Evolutionary conservation across 1,140 invertebrate genomes (phyloP).

Genomic region (Drosophila novamexicana): DNA sequence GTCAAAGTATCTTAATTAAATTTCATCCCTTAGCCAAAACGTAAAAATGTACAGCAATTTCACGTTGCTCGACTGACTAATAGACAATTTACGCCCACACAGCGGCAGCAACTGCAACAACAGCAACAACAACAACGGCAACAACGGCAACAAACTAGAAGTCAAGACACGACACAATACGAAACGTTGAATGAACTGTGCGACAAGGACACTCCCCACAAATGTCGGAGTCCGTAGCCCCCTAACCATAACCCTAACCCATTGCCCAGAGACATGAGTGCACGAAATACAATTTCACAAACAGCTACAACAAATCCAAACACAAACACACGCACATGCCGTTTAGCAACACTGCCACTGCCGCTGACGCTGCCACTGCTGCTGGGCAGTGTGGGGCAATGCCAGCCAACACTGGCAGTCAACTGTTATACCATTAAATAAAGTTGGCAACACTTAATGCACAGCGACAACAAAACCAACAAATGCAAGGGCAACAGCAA

Average conservation of each 20-base stretch:
- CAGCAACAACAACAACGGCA: constrained; percentile 11
- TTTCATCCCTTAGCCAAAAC: constrained; percentile 80
- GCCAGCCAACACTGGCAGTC: constrained; percentile 55
- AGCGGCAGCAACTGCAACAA: neutral
- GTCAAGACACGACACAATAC: constrained; percentile 47
- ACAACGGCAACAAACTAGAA: constrained; percentile 29
- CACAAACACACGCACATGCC: constrained; percentile 26
- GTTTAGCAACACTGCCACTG: constrained; percentile 57
- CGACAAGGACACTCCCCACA: constrained; percentile 36
- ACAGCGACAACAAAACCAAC: constrained; percentile 80
- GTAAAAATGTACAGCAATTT: constrained; percentile 82
- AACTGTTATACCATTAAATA: constrained; percentile 84
- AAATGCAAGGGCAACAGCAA: constrained; percentile 38
- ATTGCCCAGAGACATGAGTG: constrained; percentile 23
- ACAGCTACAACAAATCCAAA: constrained; percentile 46
- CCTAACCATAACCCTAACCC: neutral
- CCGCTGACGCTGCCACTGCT: no score
- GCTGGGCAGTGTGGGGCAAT: constrained; percentile 27
- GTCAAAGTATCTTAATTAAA: constrained; percentile 83
- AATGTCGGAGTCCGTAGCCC: constrained; percentile 16
- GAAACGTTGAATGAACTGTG: constrained; percentile 53
- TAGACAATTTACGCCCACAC: constrained; percentile 79
- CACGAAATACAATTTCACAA: constrained; percentile 57
- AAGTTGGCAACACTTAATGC: constrained; percentile 84
- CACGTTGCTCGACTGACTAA: constrained; percentile 74